Conservation (phyloP, 2,113 vertebrate genomes). For the Oncorhynchus tshawytscha region DNA sequence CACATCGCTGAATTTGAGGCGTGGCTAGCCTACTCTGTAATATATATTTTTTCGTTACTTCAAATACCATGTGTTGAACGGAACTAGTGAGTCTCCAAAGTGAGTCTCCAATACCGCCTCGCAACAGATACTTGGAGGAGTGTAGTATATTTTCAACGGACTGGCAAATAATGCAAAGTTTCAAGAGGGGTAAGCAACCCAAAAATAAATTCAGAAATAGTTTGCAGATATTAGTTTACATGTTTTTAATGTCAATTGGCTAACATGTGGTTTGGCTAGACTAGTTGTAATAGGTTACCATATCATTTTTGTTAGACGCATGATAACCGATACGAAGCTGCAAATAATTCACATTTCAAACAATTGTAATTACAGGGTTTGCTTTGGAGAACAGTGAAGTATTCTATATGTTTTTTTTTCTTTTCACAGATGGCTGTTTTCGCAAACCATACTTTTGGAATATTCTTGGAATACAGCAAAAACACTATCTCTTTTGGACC, state of each 20-base stretch:
- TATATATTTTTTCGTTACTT: slow-evolving; percentile 14
- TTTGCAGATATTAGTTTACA: background rate
- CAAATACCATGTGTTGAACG: slow-evolving; percentile 29
- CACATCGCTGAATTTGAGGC: slow-evolving; percentile 27
- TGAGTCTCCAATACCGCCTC: background rate
- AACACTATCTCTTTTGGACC: slow-evolving; percentile 36
- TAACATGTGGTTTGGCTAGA: background rate
- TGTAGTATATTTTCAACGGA: background rate
- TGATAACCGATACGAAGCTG: no score
- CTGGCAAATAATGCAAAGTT: background rate
- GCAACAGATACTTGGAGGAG: background rate
- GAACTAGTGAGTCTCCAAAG: background rate
- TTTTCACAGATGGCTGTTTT: slow-evolving; percentile 56
- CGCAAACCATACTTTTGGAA: slow-evolving; percentile 50
- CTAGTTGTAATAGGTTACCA: no score
- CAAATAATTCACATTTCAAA: no score
- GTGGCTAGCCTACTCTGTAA: slow-evolving; percentile 41
- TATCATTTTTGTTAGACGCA: no score
- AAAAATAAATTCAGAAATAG: background rate
- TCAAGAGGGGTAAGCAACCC: background rate
- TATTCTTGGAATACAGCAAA: slow-evolving; percentile 49
- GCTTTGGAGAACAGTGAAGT: background rate
- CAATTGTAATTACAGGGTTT: background rate
- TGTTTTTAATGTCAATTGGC: background rate
- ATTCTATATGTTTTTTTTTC: background rate